phyloP scores from a whole-genome alignment of 2,888 invertebrate genomes.

The Xanthia icteritia region DNA sequence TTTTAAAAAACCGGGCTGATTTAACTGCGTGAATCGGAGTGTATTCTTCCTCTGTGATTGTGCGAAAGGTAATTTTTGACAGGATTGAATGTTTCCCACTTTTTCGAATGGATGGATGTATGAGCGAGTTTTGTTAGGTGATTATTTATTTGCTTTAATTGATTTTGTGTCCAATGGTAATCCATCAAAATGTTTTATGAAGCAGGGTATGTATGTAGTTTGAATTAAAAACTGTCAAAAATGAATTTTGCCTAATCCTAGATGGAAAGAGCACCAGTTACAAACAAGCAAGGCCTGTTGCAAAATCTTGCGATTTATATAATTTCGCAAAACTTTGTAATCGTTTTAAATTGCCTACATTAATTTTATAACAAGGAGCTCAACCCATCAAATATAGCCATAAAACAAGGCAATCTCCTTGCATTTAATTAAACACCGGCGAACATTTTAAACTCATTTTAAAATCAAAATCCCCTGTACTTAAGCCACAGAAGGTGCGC shows the following conservation, averaged over 20 bases:
- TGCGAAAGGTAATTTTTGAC: conserved; percentile 65
- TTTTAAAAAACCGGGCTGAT: conserved; percentile 64
- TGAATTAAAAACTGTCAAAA: not conserved
- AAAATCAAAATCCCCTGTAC: conserved; percentile 64
- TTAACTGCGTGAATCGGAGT: conserved; percentile 63
- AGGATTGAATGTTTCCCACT: conserved; percentile 55
- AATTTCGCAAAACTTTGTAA: conserved; percentile 37
- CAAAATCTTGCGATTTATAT: not conserved
- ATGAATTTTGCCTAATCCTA: not conserved
- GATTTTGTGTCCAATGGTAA: conserved; percentile 12
- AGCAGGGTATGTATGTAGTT: not conserved
- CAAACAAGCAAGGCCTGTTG: not conserved
- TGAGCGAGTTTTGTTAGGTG: conserved; percentile 29
- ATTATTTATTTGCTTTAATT: conserved; percentile 42
- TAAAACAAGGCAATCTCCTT: conserved; percentile 45
- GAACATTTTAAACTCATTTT: conserved; percentile 63
- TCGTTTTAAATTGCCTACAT: conserved; percentile 47
- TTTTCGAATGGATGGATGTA: conserved; percentile 45
- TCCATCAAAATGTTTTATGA: not conserved
- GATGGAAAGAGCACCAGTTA: not conserved
- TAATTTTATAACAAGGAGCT: conserved; percentile 36
- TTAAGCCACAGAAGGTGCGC: conserved; percentile 64
- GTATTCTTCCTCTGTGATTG: conserved; percentile 64
- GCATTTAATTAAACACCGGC: conserved; percentile 59
- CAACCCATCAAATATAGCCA: conserved; percentile 40